Base-by-base conservation (phyloP, 2,888 invertebrate species). In the Agrilus biguttatus region DNA sequence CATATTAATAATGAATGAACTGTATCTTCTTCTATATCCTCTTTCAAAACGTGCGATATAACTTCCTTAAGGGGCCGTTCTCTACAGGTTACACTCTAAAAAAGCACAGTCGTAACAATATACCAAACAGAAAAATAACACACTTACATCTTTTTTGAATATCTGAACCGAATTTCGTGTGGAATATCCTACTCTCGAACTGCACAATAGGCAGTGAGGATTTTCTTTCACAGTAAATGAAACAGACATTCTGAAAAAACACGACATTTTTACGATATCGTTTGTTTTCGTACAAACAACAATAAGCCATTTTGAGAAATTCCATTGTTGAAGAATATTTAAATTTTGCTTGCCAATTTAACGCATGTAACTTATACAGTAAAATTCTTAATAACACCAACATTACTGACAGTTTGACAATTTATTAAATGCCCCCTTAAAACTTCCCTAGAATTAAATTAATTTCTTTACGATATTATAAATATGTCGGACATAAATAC, bases 131-230 rank as follows among this genome's bases (percentile, higher is more conserved):
- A 36, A 19, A 14, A 13, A 17, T 14, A 10, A 12, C 3, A 4
- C 37, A 52, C 53, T 49, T 56, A 66, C 66, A 51, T 65, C 61
- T 47, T 59, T 57, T 47, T 63, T 65, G 54, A 77, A 76, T 48
- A 77, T 72, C 41, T 67, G 68, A 32, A 74, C 61, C 37, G 71
- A 69, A 55, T 72, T 74, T 46, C 73, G 63, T 21, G 67, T 66
- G 1, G 73, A 71, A 5, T 69, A 68, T 8, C 72, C 72, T 10
- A 71, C 65, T 51, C 69, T 69, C 38, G 65, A 69, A 55, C 76
- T 73, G 60, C 83, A 83, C 37, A 82, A 69, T 37, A 80, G 66
- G 54, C 82, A 83, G 43, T 64, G 66, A 1, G 65, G 56, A 47
- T 56, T 62, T 33, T 55, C 53, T 40, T 53, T 54, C 28, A 49